Conservation (phyloP, 2,888 invertebrate species). For the Lasioglossum leucozonium region DNA sequence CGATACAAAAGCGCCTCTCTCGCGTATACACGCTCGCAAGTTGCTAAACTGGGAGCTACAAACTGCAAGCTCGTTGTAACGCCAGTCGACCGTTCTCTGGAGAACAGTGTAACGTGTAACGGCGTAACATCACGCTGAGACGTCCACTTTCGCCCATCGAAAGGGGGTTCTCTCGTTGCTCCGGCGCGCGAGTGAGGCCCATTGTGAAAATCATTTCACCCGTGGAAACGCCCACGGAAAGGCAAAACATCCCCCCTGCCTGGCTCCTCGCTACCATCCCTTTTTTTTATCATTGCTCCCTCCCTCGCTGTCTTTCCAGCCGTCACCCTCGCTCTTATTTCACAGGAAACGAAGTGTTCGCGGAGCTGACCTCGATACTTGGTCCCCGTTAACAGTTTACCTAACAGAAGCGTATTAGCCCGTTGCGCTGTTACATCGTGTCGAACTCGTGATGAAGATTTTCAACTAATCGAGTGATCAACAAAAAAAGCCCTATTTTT, state of each 20-base stretch:
- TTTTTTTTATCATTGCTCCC: not conserved
- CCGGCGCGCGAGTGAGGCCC: slow-evolving; percentile 38
- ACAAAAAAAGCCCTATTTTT: not conserved
- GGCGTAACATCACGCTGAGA: slow-evolving; percentile 53
- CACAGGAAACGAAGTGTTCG: not conserved
- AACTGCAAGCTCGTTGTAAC: not conserved
- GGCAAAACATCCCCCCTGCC: slow-evolving; percentile 48
- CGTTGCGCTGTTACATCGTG: too few relatives aligned
- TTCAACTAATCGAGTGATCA: not conserved
- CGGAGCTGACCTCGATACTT: not conserved
- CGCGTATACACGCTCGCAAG: not conserved
- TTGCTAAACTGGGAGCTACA: not conserved
- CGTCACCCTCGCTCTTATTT: not conserved
- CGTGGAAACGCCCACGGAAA: slow-evolving; percentile 48
- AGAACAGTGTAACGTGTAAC: slow-evolving; percentile 37
- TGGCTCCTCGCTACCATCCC: not conserved
- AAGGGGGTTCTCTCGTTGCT: slow-evolving; percentile 41
- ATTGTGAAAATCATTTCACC: slow-evolving; percentile 60
- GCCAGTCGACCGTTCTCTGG: not conserved
- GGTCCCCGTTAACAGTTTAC: not conserved
- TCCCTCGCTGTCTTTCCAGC: not conserved
- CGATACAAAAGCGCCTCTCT: slow-evolving; percentile 47
- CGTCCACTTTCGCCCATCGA: slow-evolving; percentile 54
- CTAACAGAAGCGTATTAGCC: too few relatives aligned
- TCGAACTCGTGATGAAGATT: too few relatives aligned